These are phyloP conservation scores for Vireo altiloquus DNA, from an alignment of 2,113 vertebrate genomes.

Conservation along the genomic window DNA sequence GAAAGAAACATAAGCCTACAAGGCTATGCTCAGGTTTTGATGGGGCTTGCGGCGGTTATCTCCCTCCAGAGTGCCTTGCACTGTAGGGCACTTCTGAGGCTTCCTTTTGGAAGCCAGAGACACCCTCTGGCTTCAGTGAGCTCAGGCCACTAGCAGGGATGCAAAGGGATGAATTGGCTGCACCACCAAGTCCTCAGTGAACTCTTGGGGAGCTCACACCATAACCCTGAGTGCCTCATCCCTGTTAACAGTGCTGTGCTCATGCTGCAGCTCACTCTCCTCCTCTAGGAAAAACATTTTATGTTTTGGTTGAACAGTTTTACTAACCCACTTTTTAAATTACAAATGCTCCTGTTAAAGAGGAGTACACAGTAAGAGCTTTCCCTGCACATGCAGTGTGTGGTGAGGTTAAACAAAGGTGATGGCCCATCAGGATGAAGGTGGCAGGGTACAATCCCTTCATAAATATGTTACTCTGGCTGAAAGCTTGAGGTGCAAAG, in stretches of 20 bases:
- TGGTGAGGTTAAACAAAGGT: background rate
- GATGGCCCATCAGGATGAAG: background rate
- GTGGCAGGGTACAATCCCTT: background rate
- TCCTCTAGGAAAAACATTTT: background rate
- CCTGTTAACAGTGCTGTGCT: background rate
- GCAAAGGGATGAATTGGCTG: background rate
- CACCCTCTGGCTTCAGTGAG: accelerated
- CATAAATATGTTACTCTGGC: background rate
- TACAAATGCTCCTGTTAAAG: background rate
- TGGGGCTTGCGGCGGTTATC: background rate
- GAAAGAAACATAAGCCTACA: background rate
- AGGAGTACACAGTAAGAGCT: background rate
- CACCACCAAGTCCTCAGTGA: background rate
- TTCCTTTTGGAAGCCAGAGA: background rate
- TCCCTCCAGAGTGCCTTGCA: background rate
- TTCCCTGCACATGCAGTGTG: background rate
- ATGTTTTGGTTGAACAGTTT: background rate
- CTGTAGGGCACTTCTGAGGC: background rate
- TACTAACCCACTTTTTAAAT: background rate
- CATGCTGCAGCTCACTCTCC: background rate
- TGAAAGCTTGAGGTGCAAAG: background rate
- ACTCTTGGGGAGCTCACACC: accelerated
- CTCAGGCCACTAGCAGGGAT: background rate
- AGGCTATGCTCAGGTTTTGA: background rate
- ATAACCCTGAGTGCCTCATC: background rate